phyloP scores from a whole-genome alignment of 2,113 vertebrate genomes.

The Vidua macroura region DNA sequence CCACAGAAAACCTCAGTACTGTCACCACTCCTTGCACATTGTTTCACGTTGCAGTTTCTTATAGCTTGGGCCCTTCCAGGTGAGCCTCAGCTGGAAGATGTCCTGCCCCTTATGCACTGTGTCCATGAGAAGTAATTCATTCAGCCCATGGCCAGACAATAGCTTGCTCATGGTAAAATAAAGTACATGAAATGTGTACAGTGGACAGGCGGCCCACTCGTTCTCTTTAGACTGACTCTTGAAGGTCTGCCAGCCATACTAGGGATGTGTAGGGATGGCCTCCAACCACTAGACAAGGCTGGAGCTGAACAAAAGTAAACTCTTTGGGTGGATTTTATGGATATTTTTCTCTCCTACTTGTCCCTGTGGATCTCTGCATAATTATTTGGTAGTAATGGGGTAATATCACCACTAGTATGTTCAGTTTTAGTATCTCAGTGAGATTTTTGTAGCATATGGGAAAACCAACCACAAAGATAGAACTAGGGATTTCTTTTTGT shows the following conservation, averaged over 20 bases:
- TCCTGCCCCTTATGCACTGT: fast-evolving
- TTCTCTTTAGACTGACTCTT: not conserved
- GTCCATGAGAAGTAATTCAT: not conserved
- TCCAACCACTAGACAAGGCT: not conserved
- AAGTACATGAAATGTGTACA: not conserved
- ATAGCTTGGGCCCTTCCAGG: not conserved
- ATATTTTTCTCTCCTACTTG: not conserved
- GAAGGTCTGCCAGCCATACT: fast-evolving
- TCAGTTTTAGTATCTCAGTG: not conserved
- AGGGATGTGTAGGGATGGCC: not conserved
- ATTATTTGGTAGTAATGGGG: not conserved
- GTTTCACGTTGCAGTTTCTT: not conserved
- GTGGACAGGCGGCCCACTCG: fast-evolving
- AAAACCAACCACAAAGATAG: not conserved
- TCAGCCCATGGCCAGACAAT: not conserved
- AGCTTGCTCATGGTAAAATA: not conserved
- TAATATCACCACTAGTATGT: not conserved
- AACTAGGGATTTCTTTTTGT: not conserved
- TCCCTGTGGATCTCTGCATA: not conserved
- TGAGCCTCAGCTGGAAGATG: not conserved
- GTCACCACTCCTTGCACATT: not conserved
- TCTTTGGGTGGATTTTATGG: not conserved
- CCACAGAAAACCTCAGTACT: not conserved
- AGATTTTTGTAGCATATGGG: not conserved
- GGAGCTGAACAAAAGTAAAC: not conserved